These are phyloP conservation scores for Paralvinella palmiformis DNA, from an alignment of 1,140 invertebrate species.

Conservation along the genomic window DNA sequence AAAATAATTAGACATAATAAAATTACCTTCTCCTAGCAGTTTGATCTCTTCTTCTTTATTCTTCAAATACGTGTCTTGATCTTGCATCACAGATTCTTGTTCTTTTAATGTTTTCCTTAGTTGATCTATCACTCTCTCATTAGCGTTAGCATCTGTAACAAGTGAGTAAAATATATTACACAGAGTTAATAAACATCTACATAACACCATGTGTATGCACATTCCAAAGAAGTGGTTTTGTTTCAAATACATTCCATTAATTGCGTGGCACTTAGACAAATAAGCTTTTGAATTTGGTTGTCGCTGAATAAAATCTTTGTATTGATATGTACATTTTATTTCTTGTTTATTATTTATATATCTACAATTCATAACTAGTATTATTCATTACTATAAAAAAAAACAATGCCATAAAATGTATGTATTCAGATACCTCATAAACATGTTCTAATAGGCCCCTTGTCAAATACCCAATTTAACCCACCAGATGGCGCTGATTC, in stretches of 20 bases:
- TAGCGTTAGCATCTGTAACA: constrained; percentile 5
- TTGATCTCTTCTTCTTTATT: constrained; percentile 3
- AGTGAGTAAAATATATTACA: background rate
- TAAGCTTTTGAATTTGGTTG: no score
- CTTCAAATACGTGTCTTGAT: background rate
- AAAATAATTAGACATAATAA: background rate
- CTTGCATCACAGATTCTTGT: constrained; percentile 6
- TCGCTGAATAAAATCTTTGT: no score
- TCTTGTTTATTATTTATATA: no score
- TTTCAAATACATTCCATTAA: no score
- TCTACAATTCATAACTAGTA: background rate
- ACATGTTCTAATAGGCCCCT: no score
- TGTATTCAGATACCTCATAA: no score
- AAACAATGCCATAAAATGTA: no score
- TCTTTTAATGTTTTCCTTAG: background rate
- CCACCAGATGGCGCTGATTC: no score
- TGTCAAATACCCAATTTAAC: no score
- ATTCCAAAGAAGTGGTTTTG: background rate
- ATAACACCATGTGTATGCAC: background rate
- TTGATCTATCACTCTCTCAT: constrained; percentile 1
- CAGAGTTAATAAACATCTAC: background rate
- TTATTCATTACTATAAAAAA: no score
- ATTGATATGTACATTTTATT: no score
- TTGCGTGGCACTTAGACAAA: no score
- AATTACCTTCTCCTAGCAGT: constrained; percentile 1